Percentiles rank a stretch among this genome's conserved stretches.
Evolutionary conservation across 2,113 vertebrate genomes (phyloP).

Genomic region (Gymnarchus niloticus): DNA sequence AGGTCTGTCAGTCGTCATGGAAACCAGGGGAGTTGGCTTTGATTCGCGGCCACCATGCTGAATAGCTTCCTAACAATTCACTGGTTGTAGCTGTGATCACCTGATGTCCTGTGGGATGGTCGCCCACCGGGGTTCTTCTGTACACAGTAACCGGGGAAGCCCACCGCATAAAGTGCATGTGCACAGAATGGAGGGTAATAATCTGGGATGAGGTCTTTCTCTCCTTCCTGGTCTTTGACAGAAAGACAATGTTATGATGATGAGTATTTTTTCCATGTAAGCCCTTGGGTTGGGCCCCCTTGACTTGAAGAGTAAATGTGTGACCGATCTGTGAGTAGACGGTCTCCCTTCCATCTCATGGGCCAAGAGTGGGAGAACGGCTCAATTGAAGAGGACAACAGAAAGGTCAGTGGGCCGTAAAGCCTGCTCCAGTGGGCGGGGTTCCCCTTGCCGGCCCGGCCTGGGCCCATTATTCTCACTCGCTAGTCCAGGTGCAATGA

Average conservation of each 20-base stretch:
- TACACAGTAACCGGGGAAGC: background rate
- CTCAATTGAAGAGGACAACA: conserved; percentile 29
- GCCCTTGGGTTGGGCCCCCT: background rate
- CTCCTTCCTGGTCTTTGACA: too few species aligned
- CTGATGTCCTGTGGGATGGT: background rate
- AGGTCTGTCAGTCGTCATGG: conserved; percentile 40
- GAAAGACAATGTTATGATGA: background rate
- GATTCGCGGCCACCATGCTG: conserved; percentile 34
- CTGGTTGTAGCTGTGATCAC: background rate
- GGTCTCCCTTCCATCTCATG: conserved; percentile 57
- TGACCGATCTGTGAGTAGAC: conserved; percentile 48
- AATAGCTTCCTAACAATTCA: conserved; percentile 33
- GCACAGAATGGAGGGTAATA: background rate
- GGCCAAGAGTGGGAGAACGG: conserved; percentile 54
- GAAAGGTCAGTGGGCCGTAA: conserved; percentile 70
- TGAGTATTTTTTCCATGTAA: too few species aligned
- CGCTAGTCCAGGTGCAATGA: conserved; percentile 61
- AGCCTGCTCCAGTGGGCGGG: conserved; percentile 63
- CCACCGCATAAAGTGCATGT: too few species aligned
- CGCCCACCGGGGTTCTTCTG: background rate
- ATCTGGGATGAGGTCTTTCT: background rate
- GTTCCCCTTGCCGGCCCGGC: conserved; percentile 61
- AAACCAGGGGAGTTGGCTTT: conserved; percentile 35
- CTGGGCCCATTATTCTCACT: conserved; percentile 68
- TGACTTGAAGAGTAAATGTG: background rate